Evolutionary conservation across 1,140 invertebrate genomes (phyloP).

Genomic region (Penaeus chinensis): DNA sequence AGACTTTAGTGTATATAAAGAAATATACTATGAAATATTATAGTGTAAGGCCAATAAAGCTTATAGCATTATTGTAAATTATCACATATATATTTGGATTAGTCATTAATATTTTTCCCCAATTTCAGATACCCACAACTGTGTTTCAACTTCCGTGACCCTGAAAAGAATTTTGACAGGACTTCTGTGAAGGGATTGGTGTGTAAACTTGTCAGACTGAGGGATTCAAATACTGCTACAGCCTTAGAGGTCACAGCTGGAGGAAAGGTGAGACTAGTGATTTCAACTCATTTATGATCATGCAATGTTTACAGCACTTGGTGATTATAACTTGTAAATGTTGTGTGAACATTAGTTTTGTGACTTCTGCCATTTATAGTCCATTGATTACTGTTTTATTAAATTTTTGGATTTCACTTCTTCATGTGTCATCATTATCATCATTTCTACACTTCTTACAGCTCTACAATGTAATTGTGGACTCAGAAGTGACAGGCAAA

Average conservation of each 20-base stretch:
- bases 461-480: constrained; percentile 92
- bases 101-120: constrained; percentile 49
- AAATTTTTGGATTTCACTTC: not conserved
- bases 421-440: not conserved
- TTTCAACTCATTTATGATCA: not conserved
- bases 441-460: constrained; percentile 67
- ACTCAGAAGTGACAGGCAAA: constrained; percentile 87
- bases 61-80: too few species aligned
- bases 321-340: too few species aligned
- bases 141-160: constrained; percentile 81
- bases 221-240: constrained; percentile 78
- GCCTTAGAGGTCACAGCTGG: constrained; percentile 90
- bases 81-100: constrained; percentile 18
- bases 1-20: too few species aligned
- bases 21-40: too few species aligned
- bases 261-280: constrained; percentile 76
- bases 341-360: not conserved
- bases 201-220: constrained; percentile 81
- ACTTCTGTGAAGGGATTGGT: constrained; percentile 83
- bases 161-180: constrained; percentile 82
- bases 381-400: too few species aligned
- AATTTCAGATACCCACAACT: constrained; percentile 75
- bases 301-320: not conserved
- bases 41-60: too few species aligned
- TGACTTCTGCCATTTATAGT: too few species aligned